Evolutionary conservation across 2,888 invertebrate genomes (phyloP).

Genomic region (Unio pictorum): DNA sequence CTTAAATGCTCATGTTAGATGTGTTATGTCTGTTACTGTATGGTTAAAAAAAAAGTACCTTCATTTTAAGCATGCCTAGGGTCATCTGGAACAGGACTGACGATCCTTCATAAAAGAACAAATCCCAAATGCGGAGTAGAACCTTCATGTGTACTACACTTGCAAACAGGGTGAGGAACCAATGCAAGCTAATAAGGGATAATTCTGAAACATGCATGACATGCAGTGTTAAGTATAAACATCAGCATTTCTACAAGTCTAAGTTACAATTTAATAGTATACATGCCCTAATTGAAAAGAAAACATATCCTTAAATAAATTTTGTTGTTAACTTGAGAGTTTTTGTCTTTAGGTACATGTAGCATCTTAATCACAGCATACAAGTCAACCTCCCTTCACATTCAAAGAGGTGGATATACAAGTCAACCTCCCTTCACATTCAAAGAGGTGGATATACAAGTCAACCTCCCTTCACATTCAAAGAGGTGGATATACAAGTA

Average conservation of each 20-base stretch:
- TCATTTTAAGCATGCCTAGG: constrained; percentile 92
- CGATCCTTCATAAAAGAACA: constrained; percentile 96
- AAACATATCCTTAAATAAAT: no score
- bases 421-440: no score
- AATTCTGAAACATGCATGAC: constrained; percentile 77
- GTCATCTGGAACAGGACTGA: constrained; percentile 94
- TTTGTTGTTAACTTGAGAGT: no score
- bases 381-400: no score
- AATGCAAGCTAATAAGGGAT: constrained; percentile 94
- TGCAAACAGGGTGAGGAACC: constrained; percentile 97
- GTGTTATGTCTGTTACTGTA: background rate
- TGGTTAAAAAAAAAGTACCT: constrained; percentile 53
- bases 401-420: no score
- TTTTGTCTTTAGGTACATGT: no score
- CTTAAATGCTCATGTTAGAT: background rate
- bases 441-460: no score
- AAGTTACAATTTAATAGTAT: no score
- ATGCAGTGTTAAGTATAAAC: constrained; percentile 12
- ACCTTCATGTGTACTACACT: constrained; percentile 97
- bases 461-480: no score
- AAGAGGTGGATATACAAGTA: no score
- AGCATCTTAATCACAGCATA: no score
- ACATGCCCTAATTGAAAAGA: no score
- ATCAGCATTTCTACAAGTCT: background rate
- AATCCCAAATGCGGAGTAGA: constrained; percentile 94